These are phyloP conservation scores for Polyergus mexicanus DNA, from an alignment of 1,140 invertebrate genomes.

Conservation along the genomic window DNA sequence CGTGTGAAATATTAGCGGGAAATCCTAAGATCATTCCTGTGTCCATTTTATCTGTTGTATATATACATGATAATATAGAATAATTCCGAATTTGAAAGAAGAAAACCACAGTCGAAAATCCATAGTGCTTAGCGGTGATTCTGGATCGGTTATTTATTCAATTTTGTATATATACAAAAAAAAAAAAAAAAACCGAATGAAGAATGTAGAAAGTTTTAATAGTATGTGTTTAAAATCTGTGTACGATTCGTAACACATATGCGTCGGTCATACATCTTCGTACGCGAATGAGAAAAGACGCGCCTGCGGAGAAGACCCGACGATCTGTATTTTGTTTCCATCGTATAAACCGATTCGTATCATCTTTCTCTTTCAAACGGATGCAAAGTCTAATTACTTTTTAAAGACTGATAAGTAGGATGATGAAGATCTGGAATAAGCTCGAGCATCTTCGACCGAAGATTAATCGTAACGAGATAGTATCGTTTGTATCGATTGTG, in stretches of 20 bases:
- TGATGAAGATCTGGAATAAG: constrained; percentile 62
- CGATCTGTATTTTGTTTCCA: constrained; percentile 72
- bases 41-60: constrained; percentile 71
- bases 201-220: constrained; percentile 78
- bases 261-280: constrained; percentile 56
- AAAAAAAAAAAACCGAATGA: constrained; percentile 62
- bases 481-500: constrained; percentile 66
- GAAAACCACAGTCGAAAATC: constrained; percentile 65
- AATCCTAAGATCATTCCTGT: constrained; percentile 70
- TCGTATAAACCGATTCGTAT: constrained; percentile 65
- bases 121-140: constrained; percentile 71
- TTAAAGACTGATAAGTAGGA: constrained; percentile 80
- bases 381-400: constrained; percentile 73
- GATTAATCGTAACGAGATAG: constrained; percentile 55
- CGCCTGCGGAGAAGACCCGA: neutral
- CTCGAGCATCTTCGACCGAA: constrained; percentile 63
- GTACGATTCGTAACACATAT: constrained; percentile 32
- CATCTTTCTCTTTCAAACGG: constrained; percentile 33
- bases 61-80: constrained; percentile 70
- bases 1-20: constrained; percentile 63
- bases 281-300: constrained; percentile 50
- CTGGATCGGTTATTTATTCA: constrained; percentile 82
- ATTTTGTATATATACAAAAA: constrained; percentile 81
- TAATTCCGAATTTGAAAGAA: constrained; percentile 68
- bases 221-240: constrained; percentile 64